These are phyloP conservation scores for Microcebus jonahi DNA, from an alignment of 2,113 vertebrate genomes.

Conservation along the genomic window DNA sequence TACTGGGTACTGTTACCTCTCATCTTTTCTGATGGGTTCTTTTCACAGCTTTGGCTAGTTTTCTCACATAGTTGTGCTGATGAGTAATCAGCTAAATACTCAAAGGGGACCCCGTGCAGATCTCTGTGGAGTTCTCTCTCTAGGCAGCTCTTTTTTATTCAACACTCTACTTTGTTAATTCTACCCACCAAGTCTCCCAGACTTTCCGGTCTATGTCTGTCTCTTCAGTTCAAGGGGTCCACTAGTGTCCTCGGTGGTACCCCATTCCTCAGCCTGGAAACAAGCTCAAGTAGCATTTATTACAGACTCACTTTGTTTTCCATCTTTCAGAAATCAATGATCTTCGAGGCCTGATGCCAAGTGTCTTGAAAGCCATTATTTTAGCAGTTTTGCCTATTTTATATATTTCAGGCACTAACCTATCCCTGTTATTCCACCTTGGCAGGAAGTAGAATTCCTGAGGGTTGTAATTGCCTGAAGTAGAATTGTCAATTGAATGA, in stretches of 20 bases:
- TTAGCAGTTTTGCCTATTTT: neutral
- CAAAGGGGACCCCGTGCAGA: neutral
- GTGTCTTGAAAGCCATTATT: neutral
- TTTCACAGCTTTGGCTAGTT: neutral
- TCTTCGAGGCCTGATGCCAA: neutral
- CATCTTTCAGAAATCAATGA: neutral
- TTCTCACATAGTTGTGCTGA: neutral
- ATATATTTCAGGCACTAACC: neutral
- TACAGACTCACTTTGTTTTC: neutral
- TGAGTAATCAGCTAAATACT: neutral
- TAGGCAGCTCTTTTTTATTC: neutral
- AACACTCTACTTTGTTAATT: neutral
- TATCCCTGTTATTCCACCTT: neutral
- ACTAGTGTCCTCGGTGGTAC: neutral
- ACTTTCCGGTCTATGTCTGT: neutral
- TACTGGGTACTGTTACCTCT: neutral
- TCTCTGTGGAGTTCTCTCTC: neutral
- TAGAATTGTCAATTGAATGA: neutral
- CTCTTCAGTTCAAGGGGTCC: neutral
- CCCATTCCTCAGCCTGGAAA: neutral
- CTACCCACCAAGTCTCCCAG: neutral
- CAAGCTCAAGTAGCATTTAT: neutral
- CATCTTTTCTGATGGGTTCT: neutral
- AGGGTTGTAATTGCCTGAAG: neutral
- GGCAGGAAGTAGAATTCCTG: neutral